Evolutionary conservation across 1,140 invertebrate genomes (phyloP).

Genomic region (Drosophila grimshawi): DNA sequence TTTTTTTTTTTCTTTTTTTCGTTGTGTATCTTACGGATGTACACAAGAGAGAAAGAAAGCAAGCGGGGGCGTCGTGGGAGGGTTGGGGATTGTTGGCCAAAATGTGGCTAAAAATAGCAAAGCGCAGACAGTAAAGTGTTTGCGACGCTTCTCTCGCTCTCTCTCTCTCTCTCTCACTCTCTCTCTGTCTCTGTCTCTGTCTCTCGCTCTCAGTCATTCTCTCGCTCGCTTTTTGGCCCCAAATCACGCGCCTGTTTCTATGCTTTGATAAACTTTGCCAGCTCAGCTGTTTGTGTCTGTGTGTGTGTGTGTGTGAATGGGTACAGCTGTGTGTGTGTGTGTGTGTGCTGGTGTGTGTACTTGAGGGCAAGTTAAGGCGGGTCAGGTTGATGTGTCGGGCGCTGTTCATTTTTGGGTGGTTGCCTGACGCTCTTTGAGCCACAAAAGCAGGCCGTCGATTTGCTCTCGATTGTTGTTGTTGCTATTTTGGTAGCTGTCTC

Average conservation of each 20-base stretch:
- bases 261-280: conserved; percentile 68
- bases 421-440: conserved; percentile 25
- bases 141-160: conserved; percentile 1
- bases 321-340: conserved; percentile 3
- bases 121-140: conserved; percentile 52
- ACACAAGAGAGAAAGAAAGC: neutral
- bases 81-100: conserved; percentile 30
- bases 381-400: conserved; percentile 65
- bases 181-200: neutral
- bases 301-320: conserved; percentile 20
- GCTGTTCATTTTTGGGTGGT: conserved; percentile 33
- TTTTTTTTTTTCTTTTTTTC: neutral
- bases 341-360: conserved; percentile 22
- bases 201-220: neutral
- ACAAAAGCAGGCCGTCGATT: conserved; percentile 12
- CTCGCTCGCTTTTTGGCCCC: conserved; percentile 19
- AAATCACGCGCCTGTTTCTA: conserved; percentile 74
- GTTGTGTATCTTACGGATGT: conserved; percentile 17
- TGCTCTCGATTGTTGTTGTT: conserved; percentile 18
- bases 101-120: conserved; percentile 53
- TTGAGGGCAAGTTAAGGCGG: conserved; percentile 73
- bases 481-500: conserved; percentile 32
- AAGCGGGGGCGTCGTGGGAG: neutral
- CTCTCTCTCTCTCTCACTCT: conserved; percentile 7
- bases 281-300: conserved; percentile 48